Evolutionary conservation across 2,797 vertebrate genomes (phyloP), one percentile per base, ranked within the genome.

Genomic region (Vireo griseus): DNA sequence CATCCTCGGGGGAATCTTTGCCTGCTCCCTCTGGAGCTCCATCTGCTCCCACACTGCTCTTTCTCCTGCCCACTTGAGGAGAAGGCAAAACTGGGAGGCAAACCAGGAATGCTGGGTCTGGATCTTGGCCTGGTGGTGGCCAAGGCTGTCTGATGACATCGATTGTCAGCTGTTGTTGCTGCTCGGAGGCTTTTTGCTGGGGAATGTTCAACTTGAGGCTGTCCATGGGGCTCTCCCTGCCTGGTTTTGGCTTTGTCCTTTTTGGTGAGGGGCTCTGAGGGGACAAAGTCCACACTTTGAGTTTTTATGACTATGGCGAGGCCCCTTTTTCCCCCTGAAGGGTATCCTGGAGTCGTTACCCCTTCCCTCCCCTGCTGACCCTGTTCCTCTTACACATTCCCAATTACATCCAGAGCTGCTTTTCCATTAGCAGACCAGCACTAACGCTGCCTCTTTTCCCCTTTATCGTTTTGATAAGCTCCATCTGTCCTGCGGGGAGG

Each of bases 401-500:
- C 14, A 55, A 12, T 26, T 67, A 62, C 45, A n/a, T 62, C 42
- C 75, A 80, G 61, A 52, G 39, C 76, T 47, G 16, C 1, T 85
- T 92, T 73, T 67, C 61, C 77, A 67, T 52, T 31, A 57, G 24
- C 31, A 35, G 59, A 76, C 15, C 67, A 55, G 58, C 90, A 78
- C 15, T 51, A 37, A 47, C 20, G 14, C 31, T 26, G 2, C 52
- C 42, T 83, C 14, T 65, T 78, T 68, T 19, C 52, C 19, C 26
- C 29, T 92, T 63, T 51, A 63, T 71, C 42, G 69, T 76, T 89
- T 59, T 68, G 57, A 57, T 52, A 47, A 93, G n/a, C 45, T 89
- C 81, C 42, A 54, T 79, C 80, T 67, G 37, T 87, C 71, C 48
- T 72, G 45, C 20, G 14, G 37, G 45, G 44, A 90, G 45, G 45